Conservation (phyloP, 2,113 vertebrate genomes). For the Tursiops truncatus region DNA sequence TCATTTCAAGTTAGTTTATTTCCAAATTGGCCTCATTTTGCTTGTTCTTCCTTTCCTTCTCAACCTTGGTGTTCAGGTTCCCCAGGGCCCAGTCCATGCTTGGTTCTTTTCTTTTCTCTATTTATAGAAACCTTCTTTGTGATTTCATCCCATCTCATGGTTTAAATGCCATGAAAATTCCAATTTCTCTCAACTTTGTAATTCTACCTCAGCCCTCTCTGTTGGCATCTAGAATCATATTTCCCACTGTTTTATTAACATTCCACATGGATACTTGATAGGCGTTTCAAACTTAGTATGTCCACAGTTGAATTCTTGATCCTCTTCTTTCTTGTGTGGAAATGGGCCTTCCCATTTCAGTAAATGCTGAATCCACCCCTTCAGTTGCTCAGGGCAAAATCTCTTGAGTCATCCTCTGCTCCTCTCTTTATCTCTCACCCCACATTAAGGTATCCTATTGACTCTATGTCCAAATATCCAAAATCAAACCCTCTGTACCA, state of each 20-base stretch:
- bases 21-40: background rate
- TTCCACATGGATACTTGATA: background rate
- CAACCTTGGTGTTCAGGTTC: background rate
- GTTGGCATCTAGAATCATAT: background rate
- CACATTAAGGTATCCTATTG: background rate
- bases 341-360: background rate
- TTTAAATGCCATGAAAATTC: background rate
- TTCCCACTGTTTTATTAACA: background rate
- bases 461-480: background rate
- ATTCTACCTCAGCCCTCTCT: background rate
- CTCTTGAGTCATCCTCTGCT: background rate
- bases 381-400: background rate
- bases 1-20: conserved; percentile 46
- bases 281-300: background rate
- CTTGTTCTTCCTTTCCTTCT: background rate
- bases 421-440: background rate
- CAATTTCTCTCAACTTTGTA: background rate
- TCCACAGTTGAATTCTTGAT: background rate
- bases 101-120: background rate
- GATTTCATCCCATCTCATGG: background rate
- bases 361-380: background rate
- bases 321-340: background rate
- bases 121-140: background rate
- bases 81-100: background rate
- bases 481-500: background rate